Base-by-base conservation (phyloP, 2,797 vertebrate genomes). In the Tragelaphus eurycerus region DNA sequence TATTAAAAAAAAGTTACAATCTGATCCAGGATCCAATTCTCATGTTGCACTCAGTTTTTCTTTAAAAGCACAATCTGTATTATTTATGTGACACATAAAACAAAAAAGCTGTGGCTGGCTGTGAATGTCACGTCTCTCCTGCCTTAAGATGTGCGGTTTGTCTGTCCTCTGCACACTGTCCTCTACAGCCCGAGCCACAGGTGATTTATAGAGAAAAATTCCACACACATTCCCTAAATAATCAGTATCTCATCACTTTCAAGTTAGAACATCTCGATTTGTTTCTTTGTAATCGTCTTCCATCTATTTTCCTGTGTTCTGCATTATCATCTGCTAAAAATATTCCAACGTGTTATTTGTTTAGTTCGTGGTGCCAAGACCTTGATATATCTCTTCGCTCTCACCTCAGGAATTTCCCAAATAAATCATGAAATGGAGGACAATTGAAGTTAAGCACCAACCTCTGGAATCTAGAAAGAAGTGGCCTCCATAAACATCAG, bases 391-490 rank as follows among this genome's bases (percentile, higher is more conserved):
- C 25, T 14, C 81, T 92, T 23, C 31, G 55, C 94, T 57, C 74
- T 79, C 84, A 76, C 89, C 71, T 84, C 55, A 87, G 96, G 90
- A 95, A 95, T 90, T 83, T 90, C 90, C 94, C 94, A 93, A 89
- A 96, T 92, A 86, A 95, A 89, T 71, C 92, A 27, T 50, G 31
- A 86, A 57, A 62, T 3, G 55, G 21, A 67, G 34, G 50, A 79
- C 57, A 12, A 59, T 0, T 27, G n/a, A 48, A 14, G 9, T 23
- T 6, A 64, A 62, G n/a, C 38, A 23, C n/a, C 94, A 21, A 9
- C 38, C 67, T 86, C 62, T 64, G 85, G 62, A 86, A 17, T 82
- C 60, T 78, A 83, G 89, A 89, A 71, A 83, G 59, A 59, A 57
- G 88, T 8, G 4, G 14, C 34, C 23, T 29, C n/a, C 29, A 43